Evolutionary conservation across 2,888 invertebrate species (phyloP), one percentile per base, ranked within the genome.

Genomic region (Syritta pipiens): DNA sequence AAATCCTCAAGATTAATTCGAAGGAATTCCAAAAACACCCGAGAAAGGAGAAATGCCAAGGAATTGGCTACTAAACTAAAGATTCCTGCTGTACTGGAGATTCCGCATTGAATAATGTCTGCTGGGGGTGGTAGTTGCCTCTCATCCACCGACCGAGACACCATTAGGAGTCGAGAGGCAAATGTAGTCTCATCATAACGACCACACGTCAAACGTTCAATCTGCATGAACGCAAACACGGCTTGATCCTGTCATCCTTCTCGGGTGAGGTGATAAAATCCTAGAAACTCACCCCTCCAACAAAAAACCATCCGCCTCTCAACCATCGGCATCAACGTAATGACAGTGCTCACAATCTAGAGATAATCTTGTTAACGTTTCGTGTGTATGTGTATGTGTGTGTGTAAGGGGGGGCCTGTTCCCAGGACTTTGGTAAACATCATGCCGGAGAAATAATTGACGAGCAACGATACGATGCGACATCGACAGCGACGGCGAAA

Each of bases 281-380:
- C 17, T 19, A 4, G 26, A 35, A 40, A 51, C 19, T 12, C 12
- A 17, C 12, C 22, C 49, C 20, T 57, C 46, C 30, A 17, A 30
- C 44, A 22, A 40, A 37, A 37, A 14, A n/a, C n/a, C n/a, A 51
- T 19, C 12, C 12, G 17, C 12, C 22, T 51, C 20, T 57, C 46
- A 22, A 17, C 40, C 44, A 22, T 40, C 12, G 17, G 7, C 53
- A 48, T 60, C 53, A 60, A 48, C 10, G 48, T 62, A 60, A 68
- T 62, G 42, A 28, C 75, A 62, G 48, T 55, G 49, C 42, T 42
- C 68, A 49, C 62, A 62, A 68, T 75, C 68, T 68, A 35, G 26
- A 62, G 68, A 75, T 75, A 75, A 75, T 75, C 75, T 69, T 69
- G 75, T 75, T 68, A 75, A 62, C 40, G 32, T 68, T 42, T 53